Conservation (phyloP, 2,888 invertebrate genomes). For the Laspeyria flexula region DNA sequence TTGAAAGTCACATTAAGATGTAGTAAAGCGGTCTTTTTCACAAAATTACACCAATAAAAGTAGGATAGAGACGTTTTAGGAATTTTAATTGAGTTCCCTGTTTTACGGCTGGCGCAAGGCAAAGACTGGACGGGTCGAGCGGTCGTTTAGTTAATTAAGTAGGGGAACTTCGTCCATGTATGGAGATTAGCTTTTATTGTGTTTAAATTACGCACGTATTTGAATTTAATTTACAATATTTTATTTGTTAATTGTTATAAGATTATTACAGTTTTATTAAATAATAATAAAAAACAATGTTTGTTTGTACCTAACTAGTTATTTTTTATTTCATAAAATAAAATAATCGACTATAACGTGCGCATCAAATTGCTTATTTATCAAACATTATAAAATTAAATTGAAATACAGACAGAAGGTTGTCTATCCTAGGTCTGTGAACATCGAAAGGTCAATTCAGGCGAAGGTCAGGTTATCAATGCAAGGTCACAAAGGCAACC, state of each 20-base stretch:
- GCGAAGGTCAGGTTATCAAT: neutral
- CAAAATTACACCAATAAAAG: conserved; percentile 67
- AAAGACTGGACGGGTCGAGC: conserved; percentile 15
- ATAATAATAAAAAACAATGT: too few relatives aligned
- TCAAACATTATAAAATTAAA: too few relatives aligned
- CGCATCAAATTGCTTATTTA: too few relatives aligned
- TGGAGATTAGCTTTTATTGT: neutral
- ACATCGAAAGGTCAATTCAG: neutral
- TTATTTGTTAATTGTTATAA: too few relatives aligned
- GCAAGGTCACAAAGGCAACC: neutral
- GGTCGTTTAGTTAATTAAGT: neutral
- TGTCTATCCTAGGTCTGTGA: neutral
- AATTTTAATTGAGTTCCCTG: conserved; percentile 78
- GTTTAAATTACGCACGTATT: neutral
- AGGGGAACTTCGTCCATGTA: neutral
- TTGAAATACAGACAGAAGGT: too few relatives aligned
- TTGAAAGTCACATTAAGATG: conserved; percentile 24
- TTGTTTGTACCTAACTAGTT: too few relatives aligned
- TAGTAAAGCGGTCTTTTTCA: conserved; percentile 59
- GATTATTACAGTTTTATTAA: too few relatives aligned
- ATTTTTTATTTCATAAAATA: too few relatives aligned
- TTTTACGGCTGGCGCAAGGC: conserved; percentile 41
- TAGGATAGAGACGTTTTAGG: conserved; percentile 59
- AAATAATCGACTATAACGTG: too few relatives aligned
- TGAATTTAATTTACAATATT: too few relatives aligned